Evolutionary conservation across 2,888 invertebrate species (phyloP), one percentile per base, ranked within the genome.

Genomic region (Beris morrisii): DNA sequence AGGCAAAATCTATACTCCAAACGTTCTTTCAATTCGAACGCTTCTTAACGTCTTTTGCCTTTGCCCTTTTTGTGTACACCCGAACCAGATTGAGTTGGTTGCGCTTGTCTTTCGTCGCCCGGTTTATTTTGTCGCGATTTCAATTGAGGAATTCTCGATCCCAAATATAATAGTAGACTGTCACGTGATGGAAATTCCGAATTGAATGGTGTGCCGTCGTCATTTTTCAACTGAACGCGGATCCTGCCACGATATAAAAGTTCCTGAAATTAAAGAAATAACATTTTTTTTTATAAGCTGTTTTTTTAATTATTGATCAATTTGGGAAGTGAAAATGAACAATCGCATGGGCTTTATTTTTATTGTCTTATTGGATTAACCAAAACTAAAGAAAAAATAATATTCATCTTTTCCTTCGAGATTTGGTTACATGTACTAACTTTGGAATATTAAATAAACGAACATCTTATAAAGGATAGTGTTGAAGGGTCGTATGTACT

Each of bases 211-310:
- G 87, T 83, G 0, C 94, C 95, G 80, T 96, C 93, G 76, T 95
- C 94, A 78, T 94, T 91, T 77, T 90, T 93, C 68, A 99, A 81
- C 77, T 98, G 97, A 0, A 99, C 90, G 64, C 97, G 85, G 70
- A 99, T 91, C 67, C 98, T 86, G 1, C 98, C 98, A 71, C 93
- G 85, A 74, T 86, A 88, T 54, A 89, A 81, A 68, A 90, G 83
- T 82, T 98, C 98, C 85, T 85, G 72, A 2, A 77, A 78, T 31
- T 55, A 22, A 4, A 38, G 38, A 38, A 38, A 12, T 53, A n/a
- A 22, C 28, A 53, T 3, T 6, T 28, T 53, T 28, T 53, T 38
- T 38, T 38, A 38, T 38, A 9, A 38, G 9, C 5, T 38, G 38
- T 38, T 38, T 38, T 38, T 53, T 53, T 53, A 22, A 12, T 15